Percentiles rank a stretch among this genome's conserved stretches.
These are phyloP conservation scores for Pammene aurita DNA, from an alignment of 2,888 invertebrate genomes.

Conservation along the genomic window DNA sequence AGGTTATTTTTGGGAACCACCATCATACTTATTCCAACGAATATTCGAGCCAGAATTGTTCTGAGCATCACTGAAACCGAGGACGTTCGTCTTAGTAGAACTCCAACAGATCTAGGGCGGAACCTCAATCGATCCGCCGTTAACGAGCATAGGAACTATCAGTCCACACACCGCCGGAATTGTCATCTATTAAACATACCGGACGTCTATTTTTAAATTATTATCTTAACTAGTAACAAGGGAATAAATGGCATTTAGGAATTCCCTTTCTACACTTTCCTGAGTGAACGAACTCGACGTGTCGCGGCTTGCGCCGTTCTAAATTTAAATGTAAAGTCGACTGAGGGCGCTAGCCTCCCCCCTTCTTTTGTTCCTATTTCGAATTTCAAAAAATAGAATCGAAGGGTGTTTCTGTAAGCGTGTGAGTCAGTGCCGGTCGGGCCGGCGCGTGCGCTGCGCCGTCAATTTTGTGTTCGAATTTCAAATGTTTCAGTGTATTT, in stretches of 20 bases:
- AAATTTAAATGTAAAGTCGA: constrained; percentile 64
- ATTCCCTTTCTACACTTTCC: constrained; percentile 61
- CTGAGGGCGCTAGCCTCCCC: constrained; percentile 79
- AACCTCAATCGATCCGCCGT: constrained; percentile 50
- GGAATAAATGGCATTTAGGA: constrained; percentile 60
- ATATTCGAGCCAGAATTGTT: neutral
- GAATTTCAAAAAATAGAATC: constrained; percentile 77
- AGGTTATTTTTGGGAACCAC: too few relatives aligned
- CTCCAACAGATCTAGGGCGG: constrained; percentile 40
- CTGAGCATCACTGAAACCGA: neutral
- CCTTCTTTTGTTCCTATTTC: constrained; percentile 82
- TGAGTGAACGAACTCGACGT: constrained; percentile 77
- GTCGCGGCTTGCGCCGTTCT: constrained; percentile 69
- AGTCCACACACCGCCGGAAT: constrained; percentile 65
- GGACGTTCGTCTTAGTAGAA: neutral
- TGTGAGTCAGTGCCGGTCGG: constrained; percentile 78
- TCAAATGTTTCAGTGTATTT: constrained; percentile 46
- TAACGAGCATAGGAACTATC: constrained; percentile 79
- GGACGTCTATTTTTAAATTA: constrained; percentile 72
- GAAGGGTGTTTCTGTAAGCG: constrained; percentile 76
- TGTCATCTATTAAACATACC: constrained; percentile 60
- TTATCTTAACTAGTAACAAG: constrained; percentile 56
- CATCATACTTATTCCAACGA: too few relatives aligned
- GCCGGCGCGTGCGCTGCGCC: constrained; percentile 69
- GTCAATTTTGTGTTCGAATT: constrained; percentile 46